Evolutionary conservation across 2,113 vertebrate species (phyloP).

Genomic region (Ceuthmochares aereus): DNA sequence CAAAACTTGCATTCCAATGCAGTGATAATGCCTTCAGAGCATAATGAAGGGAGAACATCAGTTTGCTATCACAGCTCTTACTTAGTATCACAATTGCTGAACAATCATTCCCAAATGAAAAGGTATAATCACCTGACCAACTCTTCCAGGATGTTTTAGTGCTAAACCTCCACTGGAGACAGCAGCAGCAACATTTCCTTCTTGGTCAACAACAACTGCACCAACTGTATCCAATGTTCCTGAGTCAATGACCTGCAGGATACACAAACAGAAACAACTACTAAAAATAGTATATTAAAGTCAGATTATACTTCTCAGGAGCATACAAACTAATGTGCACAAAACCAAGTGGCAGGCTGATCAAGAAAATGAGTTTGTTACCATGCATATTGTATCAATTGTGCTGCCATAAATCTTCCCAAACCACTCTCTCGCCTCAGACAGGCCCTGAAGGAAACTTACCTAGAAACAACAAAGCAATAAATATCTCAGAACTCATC

Average conservation of each 20-base stretch:
- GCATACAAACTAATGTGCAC: neutral
- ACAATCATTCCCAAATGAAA: neutral
- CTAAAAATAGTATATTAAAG: neutral
- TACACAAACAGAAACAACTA: slow-evolving; percentile 15
- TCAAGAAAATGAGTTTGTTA: neutral
- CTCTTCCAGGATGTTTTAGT: slow-evolving; percentile 96
- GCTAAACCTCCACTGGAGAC: slow-evolving; percentile 98
- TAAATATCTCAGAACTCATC: neutral
- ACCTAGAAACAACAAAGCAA: neutral
- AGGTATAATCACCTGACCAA: slow-evolving; percentile 87
- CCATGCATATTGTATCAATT: neutral
- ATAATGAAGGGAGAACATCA: neutral
- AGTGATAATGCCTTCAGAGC: neutral
- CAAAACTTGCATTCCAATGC: neutral
- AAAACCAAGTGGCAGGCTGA: neutral
- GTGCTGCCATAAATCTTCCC: neutral
- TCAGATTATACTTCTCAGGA: neutral
- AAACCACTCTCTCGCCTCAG: neutral
- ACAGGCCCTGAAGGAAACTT: neutral
- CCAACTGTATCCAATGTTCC: slow-evolving; percentile 95
- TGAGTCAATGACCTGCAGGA: slow-evolving; percentile 87
- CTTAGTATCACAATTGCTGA: neutral
- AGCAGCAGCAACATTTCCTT: slow-evolving; percentile 96
- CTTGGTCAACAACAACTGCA: slow-evolving; percentile 94
- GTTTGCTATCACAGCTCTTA: neutral